phyloP scores from a whole-genome alignment of 2,888 invertebrate species.

The Pollenia griseotomentosa region DNA sequence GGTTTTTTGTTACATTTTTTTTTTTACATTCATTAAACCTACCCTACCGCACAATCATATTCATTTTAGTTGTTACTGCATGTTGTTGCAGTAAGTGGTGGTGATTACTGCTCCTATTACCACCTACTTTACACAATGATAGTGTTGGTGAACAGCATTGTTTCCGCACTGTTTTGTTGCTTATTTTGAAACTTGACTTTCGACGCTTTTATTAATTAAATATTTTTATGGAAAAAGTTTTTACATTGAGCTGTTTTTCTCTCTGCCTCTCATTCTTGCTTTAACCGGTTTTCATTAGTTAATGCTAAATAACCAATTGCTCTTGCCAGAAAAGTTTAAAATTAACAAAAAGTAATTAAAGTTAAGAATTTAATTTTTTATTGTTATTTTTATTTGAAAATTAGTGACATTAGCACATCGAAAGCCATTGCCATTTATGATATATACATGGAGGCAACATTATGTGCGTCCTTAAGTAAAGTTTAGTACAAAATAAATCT shows the following conservation, averaged over 20 bases:
- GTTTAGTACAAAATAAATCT: too few species aligned
- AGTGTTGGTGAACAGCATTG: neutral
- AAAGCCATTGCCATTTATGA: neutral
- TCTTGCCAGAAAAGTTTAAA: slow-evolving; percentile 15
- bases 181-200: slow-evolving; percentile 60
- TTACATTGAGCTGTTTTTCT: slow-evolving; percentile 12
- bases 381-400: slow-evolving; percentile 21
- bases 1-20: slow-evolving; percentile 15
- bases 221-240: slow-evolving; percentile 69
- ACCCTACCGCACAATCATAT: neutral
- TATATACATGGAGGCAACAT: too few species aligned
- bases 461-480: too few species aligned
- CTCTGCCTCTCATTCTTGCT: neutral
- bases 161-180: slow-evolving; percentile 11
- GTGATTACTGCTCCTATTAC: slow-evolving; percentile 7
- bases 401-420: neutral
- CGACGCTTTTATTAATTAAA: slow-evolving; percentile 68
- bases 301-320: slow-evolving; percentile 16
- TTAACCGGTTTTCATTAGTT: slow-evolving; percentile 4
- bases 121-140: slow-evolving; percentile 5
- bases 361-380: slow-evolving; percentile 58
- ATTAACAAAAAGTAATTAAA: slow-evolving; percentile 50
- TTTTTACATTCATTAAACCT: slow-evolving; percentile 45
- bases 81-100: neutral
- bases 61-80: neutral